Conservation (phyloP, 2,797 vertebrate genomes). For the Pseudopleuronectes americanus region DNA sequence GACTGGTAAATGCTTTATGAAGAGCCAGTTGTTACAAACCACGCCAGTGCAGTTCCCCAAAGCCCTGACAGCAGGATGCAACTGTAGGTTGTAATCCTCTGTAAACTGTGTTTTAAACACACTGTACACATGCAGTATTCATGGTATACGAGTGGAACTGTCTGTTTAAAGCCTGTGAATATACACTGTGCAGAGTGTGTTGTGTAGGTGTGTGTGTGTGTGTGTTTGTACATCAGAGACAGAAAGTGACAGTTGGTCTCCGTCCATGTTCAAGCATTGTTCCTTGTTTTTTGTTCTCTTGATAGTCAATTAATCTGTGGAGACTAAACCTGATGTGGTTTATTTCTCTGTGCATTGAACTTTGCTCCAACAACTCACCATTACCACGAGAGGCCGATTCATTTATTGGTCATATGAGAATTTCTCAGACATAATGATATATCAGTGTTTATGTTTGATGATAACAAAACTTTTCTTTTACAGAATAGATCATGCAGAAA, state of each 20-base stretch:
- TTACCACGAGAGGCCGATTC: too few relatives aligned
- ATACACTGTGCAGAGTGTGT: neutral
- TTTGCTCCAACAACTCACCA: too few relatives aligned
- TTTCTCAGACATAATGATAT: too few relatives aligned
- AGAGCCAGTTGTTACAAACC: slow-evolving; percentile 67
- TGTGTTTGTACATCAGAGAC: neutral
- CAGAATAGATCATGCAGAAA: too few relatives aligned
- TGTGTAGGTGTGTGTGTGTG: slow-evolving; percentile 3
- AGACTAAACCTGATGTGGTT: too few relatives aligned
- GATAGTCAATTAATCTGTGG: too few relatives aligned
- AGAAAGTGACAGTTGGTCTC: slow-evolving; percentile 26
- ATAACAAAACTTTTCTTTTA: too few relatives aligned
- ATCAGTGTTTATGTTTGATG: too few relatives aligned
- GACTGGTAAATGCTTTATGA: slow-evolving; percentile 77
- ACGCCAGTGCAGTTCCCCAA: slow-evolving; percentile 60
- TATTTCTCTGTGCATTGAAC: too few relatives aligned
- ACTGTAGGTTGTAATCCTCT: slow-evolving; percentile 72
- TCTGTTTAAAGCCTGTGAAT: slow-evolving; percentile 53
- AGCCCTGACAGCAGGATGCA: slow-evolving; percentile 69
- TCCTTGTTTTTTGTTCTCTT: neutral
- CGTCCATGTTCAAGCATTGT: neutral
- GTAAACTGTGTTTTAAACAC: slow-evolving; percentile 73
- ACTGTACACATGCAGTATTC: slow-evolving; percentile 74
- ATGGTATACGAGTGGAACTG: slow-evolving; percentile 55
- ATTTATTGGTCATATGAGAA: too few relatives aligned